Evolutionary conservation across 2,797 vertebrate species (phyloP).

Genomic region (Danio kyathit): DNA sequence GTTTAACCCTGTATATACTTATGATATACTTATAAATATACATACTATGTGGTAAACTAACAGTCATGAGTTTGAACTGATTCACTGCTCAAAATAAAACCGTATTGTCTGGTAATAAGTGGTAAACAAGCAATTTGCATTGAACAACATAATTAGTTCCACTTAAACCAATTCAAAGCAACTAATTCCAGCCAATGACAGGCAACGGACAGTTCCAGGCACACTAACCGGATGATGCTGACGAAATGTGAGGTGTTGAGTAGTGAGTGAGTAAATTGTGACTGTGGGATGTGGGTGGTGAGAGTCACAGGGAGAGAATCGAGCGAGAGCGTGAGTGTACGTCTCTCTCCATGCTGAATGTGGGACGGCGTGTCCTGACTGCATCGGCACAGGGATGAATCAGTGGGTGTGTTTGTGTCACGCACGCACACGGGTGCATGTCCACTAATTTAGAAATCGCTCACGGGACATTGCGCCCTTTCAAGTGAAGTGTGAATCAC

Average conservation of each 20-base stretch:
- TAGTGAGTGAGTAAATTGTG: slow-evolving; percentile 48
- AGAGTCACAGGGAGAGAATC: slow-evolving; percentile 35
- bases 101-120: not conserved
- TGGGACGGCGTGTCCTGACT: slow-evolving; percentile 13
- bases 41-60: not conserved
- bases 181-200: slow-evolving; percentile 8
- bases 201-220: not conserved
- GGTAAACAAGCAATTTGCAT: not conserved
- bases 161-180: not conserved
- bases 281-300: slow-evolving; percentile 41
- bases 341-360: slow-evolving; percentile 11
- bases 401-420: slow-evolving; percentile 22
- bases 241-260: slow-evolving; percentile 38
- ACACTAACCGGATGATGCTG: slow-evolving; percentile 15
- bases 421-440: not conserved
- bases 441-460: slow-evolving; percentile 9
- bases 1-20: too few species aligned
- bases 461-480: not conserved
- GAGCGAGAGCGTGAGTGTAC: not conserved
- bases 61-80: not conserved
- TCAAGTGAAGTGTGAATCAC: not conserved
- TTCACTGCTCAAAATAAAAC: not conserved
- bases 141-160: not conserved
- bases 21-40: too few species aligned
- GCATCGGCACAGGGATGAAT: slow-evolving; percentile 24